phyloP scores from a whole-genome alignment of 2,113 vertebrate species.

The Platysternon megacephalum region DNA sequence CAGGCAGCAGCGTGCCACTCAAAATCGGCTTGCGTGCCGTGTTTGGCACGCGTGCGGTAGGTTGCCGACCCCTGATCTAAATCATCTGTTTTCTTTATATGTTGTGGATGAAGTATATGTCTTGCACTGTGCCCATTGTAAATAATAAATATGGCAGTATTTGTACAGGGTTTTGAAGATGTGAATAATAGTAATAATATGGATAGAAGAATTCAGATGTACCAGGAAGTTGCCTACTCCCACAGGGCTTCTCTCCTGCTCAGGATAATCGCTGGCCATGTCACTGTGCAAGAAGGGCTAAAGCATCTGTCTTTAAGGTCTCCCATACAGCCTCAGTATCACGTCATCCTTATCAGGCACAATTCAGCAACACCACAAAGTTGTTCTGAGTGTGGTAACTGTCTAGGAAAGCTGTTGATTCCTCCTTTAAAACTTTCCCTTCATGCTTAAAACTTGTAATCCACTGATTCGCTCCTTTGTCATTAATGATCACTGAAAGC shows the following conservation, averaged over 20 bases:
- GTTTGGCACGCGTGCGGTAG: too few relatives aligned
- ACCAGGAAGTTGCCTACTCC: background rate
- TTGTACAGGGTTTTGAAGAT: background rate
- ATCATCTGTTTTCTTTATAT: too few relatives aligned
- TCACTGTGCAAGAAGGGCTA: background rate
- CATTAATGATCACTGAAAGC: background rate
- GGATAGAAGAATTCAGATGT: background rate
- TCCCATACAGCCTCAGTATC: background rate
- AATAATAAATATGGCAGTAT: background rate
- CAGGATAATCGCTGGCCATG: background rate
- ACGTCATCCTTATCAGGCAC: background rate
- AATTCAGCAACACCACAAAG: fast-evolving
- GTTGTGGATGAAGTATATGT: too few relatives aligned
- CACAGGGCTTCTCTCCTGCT: background rate
- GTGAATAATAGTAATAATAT: background rate
- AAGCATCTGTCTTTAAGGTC: background rate
- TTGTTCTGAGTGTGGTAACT: background rate
- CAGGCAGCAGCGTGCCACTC: too few relatives aligned
- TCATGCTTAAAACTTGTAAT: background rate
- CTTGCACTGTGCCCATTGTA: background rate
- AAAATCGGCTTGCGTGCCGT: too few relatives aligned
- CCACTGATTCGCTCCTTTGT: background rate
- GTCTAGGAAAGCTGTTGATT: background rate
- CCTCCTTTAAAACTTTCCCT: background rate
- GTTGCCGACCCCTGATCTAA: too few relatives aligned